These are phyloP conservation scores for Daphoenositta chrysoptera DNA, from an alignment of 2,113 vertebrate species.

Conservation along the genomic window DNA sequence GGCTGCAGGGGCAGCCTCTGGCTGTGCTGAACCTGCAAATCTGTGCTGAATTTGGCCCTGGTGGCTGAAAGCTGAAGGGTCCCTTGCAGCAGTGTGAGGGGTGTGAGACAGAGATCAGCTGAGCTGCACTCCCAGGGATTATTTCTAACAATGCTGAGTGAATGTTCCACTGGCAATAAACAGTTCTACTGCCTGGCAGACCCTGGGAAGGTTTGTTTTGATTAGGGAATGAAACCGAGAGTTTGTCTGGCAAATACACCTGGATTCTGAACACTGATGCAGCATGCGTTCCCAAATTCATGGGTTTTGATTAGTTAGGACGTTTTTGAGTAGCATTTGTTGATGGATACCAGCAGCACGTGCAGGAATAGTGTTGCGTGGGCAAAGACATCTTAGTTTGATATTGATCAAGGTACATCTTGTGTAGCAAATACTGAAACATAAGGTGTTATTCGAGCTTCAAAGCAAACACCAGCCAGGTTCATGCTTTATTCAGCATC, in stretches of 20 bases:
- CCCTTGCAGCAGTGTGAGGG: not conserved
- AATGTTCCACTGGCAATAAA: not conserved
- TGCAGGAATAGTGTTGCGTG: accelerated
- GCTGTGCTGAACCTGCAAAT: no score
- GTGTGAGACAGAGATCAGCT: not conserved
- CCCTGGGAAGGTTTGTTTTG: accelerated
- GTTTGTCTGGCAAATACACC: not conserved
- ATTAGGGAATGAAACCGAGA: not conserved
- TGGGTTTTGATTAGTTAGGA: not conserved
- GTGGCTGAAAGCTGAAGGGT: not conserved
- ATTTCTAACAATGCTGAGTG: not conserved
- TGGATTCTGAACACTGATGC: not conserved
- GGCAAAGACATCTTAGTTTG: not conserved
- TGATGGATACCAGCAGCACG: not conserved
- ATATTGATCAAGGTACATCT: not conserved
- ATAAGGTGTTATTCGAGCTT: not conserved
- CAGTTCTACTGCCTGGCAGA: not conserved
- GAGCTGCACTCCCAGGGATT: not conserved
- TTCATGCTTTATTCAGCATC: not conserved
- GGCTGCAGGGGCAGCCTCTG: not conserved
- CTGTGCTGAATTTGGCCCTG: no score
- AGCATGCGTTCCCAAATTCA: not conserved
- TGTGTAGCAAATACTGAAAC: not conserved
- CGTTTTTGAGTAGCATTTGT: not conserved
- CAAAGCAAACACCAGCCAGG: not conserved